Percentiles rank a stretch among this genome's conserved stretches.
Evolutionary conservation across 1,140 invertebrate species (phyloP).

Genomic region (Stegodyphus dumicola): DNA sequence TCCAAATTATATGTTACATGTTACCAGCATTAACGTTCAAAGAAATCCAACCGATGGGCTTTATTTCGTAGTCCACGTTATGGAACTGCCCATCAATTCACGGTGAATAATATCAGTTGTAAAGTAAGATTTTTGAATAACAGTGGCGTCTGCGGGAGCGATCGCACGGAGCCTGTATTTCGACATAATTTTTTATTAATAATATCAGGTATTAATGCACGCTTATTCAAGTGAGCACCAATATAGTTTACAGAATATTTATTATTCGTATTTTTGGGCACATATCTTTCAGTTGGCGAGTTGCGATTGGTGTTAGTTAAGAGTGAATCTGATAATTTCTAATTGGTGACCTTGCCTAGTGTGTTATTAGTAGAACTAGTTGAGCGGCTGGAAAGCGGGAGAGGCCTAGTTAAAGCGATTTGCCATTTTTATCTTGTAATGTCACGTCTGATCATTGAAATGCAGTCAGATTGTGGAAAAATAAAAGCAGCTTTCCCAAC

Average conservation of each 20-base stretch:
- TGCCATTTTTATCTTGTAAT: conserved; percentile 9
- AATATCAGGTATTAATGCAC: neutral
- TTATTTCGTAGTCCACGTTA: neutral
- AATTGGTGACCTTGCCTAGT: neutral
- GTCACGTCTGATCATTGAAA: neutral
- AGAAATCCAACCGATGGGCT: conserved; percentile 4
- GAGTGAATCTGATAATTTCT: no score
- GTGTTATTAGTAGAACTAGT: neutral
- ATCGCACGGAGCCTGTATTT: neutral
- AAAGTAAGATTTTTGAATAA: conserved; percentile 10
- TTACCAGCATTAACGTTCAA: conserved; percentile 15
- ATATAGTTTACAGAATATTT: neutral
- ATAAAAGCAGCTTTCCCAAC: neutral
- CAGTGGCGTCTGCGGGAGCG: neutral
- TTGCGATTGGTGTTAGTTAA: neutral
- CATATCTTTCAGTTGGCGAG: neutral
- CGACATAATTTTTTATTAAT: neutral
- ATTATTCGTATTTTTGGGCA: neutral
- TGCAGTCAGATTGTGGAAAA: neutral
- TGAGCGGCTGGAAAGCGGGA: neutral
- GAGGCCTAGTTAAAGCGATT: neutral
- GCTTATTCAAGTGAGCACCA: neutral
- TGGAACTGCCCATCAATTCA: conserved; percentile 10
- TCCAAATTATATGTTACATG: neutral
- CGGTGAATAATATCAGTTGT: conserved; percentile 1